A percentile compares a stretch with the other conserved stretches of the same genome.
phyloP scores from a whole-genome alignment of 2,113 vertebrate species.

The Falco punctatus region DNA sequence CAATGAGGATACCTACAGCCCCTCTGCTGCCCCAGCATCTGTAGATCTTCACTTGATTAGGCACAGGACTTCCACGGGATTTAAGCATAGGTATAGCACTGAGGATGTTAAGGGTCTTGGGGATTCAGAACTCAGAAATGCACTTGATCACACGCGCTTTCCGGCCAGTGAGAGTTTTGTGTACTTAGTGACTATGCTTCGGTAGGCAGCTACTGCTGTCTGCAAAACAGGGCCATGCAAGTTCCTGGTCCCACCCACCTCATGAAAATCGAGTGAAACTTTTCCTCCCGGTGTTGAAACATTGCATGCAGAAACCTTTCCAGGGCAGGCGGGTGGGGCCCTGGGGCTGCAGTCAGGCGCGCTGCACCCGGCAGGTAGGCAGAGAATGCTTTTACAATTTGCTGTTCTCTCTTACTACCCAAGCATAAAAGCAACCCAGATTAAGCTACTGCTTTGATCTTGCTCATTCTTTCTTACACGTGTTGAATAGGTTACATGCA shows the following conservation, averaged over 20 bases:
- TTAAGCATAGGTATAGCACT: not conserved
- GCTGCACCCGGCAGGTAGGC: not conserved
- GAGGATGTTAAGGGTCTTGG: not conserved
- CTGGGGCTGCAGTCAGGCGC: accelerated
- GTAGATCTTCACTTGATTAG: not conserved
- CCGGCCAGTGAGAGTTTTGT: not conserved
- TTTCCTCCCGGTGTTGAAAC: slow-evolving; percentile 26
- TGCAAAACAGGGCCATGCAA: not conserved
- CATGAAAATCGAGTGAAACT: slow-evolving; percentile 14
- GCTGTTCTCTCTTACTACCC: not conserved
- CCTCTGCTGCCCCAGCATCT: not conserved
- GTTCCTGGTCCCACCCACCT: slow-evolving; percentile 18
- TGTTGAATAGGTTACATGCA: not conserved
- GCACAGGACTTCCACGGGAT: not conserved
- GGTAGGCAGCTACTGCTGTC: not conserved
- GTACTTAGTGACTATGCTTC: not conserved
- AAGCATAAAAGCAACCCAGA: not conserved
- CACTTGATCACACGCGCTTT: not conserved
- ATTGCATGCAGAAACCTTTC: not conserved
- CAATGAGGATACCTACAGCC: not conserved
- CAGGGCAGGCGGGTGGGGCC: not conserved
- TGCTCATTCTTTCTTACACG: not conserved
- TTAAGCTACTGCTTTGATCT: not conserved
- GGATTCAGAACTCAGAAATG: not conserved
- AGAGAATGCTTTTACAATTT: not conserved